Conservation (phyloP, 2,797 vertebrate species). For the Danio choprae region DNA sequence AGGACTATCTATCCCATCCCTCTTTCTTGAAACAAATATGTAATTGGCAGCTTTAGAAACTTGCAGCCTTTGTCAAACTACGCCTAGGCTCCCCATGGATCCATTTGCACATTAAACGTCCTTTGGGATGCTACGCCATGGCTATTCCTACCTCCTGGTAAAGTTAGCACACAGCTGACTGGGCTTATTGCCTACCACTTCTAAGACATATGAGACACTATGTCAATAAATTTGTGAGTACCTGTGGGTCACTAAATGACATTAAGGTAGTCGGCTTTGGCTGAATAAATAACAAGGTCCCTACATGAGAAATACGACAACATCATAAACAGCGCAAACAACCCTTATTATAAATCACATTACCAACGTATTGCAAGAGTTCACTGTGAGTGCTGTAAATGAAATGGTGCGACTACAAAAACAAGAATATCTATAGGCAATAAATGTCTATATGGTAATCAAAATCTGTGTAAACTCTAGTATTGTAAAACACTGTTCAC, state of each 20-base stretch:
- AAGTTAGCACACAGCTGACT: slow-evolving; percentile 47
- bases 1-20: slow-evolving; percentile 46
- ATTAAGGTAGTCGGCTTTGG: slow-evolving; percentile 47
- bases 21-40: neutral
- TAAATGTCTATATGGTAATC: neutral
- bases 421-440: neutral
- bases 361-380: slow-evolving; percentile 16
- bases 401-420: neutral
- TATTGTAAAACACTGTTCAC: slow-evolving; percentile 1
- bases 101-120: slow-evolving; percentile 20
- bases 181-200: slow-evolving; percentile 46
- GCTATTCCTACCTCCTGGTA: slow-evolving; percentile 42
- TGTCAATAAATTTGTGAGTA: slow-evolving; percentile 51
- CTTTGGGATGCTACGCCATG: slow-evolving; percentile 36
- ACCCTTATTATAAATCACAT: neutral
- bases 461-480: neutral
- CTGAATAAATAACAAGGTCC: slow-evolving; percentile 27
- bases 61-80: slow-evolving; percentile 10
- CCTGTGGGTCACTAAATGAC: slow-evolving; percentile 44
- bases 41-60: slow-evolving; percentile 23
- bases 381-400: neutral
- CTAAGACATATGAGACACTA: slow-evolving; percentile 48
- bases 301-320: slow-evolving; percentile 33
- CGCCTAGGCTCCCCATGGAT: neutral
- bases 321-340: slow-evolving; percentile 35